A percentile compares a stretch with the other conserved stretches of the same genome.
Conservation (phyloP, 2,113 vertebrate species). For the Heterotis niloticus region DNA sequence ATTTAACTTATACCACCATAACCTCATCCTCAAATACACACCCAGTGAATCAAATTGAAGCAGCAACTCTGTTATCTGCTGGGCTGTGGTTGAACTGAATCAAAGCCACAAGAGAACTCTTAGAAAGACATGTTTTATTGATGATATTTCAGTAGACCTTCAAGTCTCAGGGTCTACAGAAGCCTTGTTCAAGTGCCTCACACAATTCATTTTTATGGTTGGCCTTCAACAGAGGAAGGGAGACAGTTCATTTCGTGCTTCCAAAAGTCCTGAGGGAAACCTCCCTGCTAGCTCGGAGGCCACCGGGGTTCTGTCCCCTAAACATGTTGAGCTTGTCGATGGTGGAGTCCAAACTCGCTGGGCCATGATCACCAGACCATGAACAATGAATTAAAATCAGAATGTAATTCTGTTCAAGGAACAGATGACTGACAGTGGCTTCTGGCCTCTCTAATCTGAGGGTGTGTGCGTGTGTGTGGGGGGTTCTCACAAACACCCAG, state of each 20-base stretch:
- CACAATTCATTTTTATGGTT: neutral
- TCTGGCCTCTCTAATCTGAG: neutral
- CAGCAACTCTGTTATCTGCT: neutral
- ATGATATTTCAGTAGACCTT: neutral
- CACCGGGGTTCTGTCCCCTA: neutral
- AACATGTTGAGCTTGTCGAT: neutral
- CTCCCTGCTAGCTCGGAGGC: neutral
- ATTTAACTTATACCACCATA: neutral
- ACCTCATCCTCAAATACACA: neutral
- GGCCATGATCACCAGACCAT: neutral
- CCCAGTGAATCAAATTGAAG: neutral
- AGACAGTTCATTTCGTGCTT: neutral
- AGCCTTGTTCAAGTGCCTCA: neutral
- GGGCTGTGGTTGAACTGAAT: neutral
- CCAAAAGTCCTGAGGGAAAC: neutral
- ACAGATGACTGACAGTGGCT: neutral
- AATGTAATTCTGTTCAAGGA: neutral
- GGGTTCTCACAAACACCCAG: neutral
- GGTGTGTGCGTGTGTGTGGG: neutral
- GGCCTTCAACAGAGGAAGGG: neutral
- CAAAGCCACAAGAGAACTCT: neutral
- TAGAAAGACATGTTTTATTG: slow-evolving; percentile 8
- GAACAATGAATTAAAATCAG: neutral
- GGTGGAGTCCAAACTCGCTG: too few relatives aligned
- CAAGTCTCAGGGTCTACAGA: neutral